Conservation (phyloP, 2,888 invertebrate genomes). For the Cheilosia urbana region DNA sequence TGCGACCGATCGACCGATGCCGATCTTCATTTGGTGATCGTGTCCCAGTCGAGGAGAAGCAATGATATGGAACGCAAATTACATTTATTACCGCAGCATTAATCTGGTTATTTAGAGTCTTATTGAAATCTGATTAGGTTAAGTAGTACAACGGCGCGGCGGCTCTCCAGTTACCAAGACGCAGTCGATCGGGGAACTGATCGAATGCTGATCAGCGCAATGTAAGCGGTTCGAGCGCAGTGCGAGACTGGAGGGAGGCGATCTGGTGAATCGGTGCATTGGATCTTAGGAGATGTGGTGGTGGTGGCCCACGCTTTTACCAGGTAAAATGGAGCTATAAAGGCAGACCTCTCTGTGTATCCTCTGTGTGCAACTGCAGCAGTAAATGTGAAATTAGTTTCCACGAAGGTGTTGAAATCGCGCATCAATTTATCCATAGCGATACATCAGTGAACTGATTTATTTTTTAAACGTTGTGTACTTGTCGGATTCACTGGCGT, state of each 20-base stretch:
- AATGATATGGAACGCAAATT: slow-evolving; percentile 80
- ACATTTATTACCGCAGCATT: slow-evolving; percentile 81
- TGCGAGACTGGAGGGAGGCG: slow-evolving; percentile 6
- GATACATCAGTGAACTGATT: slow-evolving; percentile 63
- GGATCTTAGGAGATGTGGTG: slow-evolving; percentile 38
- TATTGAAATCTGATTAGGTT: slow-evolving; percentile 81
- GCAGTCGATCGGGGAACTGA: slow-evolving; percentile 37
- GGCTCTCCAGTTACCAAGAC: slow-evolving; percentile 25
- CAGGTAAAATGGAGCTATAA: slow-evolving; percentile 44
- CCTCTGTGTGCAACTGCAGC: slow-evolving; percentile 42
- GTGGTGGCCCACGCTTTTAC: slow-evolving; percentile 66
- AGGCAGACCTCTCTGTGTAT: slow-evolving; percentile 8
- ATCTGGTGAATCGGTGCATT: slow-evolving; percentile 38
- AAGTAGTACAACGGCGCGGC: slow-evolving; percentile 68
- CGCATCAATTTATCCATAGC: slow-evolving; percentile 70
- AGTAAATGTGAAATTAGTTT: slow-evolving; percentile 72
- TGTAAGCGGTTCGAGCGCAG: slow-evolving; percentile 20
- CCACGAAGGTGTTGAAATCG: slow-evolving; percentile 75
- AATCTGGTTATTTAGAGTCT: slow-evolving; percentile 82
- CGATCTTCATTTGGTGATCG: slow-evolving; percentile 67
- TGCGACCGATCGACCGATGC: slow-evolving; percentile 30
- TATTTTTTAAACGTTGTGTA: slow-evolving; percentile 25
- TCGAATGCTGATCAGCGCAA: slow-evolving; percentile 30
- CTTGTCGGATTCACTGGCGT: slow-evolving; percentile 29
- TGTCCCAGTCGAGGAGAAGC: slow-evolving; percentile 53